Evolutionary conservation across 2,888 invertebrate species (phyloP).

Genomic region (Eledona agricola): DNA sequence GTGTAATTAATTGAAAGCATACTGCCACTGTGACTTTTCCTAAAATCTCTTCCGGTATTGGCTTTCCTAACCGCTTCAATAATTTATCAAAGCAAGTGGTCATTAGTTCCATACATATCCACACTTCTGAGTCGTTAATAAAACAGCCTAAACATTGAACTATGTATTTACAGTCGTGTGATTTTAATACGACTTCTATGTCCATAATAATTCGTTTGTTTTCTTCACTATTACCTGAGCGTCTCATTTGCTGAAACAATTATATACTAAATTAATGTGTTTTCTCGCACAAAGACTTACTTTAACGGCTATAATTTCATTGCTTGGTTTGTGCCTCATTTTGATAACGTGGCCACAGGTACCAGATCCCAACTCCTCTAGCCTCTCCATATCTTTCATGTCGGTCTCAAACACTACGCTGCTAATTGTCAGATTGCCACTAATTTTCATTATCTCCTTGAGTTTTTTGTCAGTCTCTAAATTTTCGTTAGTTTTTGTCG

Average conservation of each 20-base stretch:
- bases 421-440: slow-evolving; percentile 87
- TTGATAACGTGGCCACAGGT: slow-evolving; percentile 98
- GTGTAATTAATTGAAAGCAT: slow-evolving; percentile 59
- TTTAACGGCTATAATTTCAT: slow-evolving; percentile 92
- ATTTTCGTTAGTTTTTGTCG: slow-evolving; percentile 65
- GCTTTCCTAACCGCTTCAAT: slow-evolving; percentile 81
- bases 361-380: slow-evolving; percentile 91
- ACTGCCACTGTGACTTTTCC: slow-evolving; percentile 98
- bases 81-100: slow-evolving; percentile 98
- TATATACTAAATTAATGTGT: slow-evolving; percentile 9
- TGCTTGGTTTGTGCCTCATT: slow-evolving; percentile 90
- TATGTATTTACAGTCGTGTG: slow-evolving; percentile 96
- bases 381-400: slow-evolving; percentile 83
- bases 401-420: slow-evolving; percentile 81
- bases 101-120: slow-evolving; percentile 99
- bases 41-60: slow-evolving; percentile 95
- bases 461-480: slow-evolving; percentile 84
- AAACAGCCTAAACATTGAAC: slow-evolving; percentile 98
- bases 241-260: slow-evolving; percentile 85
- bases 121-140: slow-evolving; percentile 96
- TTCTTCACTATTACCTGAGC: slow-evolving; percentile 96
- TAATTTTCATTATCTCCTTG: slow-evolving; percentile 92
- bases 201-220: slow-evolving; percentile 99
- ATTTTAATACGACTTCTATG: slow-evolving; percentile 96
- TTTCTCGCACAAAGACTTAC: slow-evolving; percentile 60